Conservation (phyloP, 2,113 vertebrate genomes). For the Xiphophorus maculatus region DNA sequence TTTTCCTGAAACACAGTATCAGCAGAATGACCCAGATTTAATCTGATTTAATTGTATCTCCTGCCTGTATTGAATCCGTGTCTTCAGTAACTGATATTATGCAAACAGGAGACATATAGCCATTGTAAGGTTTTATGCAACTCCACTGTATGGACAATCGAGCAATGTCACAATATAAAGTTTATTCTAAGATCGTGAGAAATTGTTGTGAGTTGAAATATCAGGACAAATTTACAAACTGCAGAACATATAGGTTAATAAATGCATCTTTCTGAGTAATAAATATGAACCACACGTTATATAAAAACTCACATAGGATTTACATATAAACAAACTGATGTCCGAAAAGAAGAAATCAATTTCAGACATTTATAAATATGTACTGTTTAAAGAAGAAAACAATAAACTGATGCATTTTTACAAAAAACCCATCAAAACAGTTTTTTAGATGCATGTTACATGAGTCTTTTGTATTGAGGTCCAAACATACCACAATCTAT, state of each 20-base stretch:
- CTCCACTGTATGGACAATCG: not conserved
- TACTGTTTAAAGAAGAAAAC: not conserved
- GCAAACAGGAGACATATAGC: constrained; percentile 3
- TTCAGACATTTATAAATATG: constrained; percentile 24
- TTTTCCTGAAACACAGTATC: constrained; percentile 61
- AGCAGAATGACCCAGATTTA: constrained; percentile 45
- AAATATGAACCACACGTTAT: not conserved
- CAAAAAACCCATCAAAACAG: constrained; percentile 1
- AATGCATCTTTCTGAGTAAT: not conserved
- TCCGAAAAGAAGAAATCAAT: not conserved
- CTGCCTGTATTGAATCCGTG: not conserved
- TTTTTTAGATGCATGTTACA: not conserved
- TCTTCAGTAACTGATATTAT: not conserved
- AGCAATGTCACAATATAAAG: not conserved
- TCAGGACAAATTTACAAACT: not conserved
- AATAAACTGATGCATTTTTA: not conserved
- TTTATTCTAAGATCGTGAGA: constrained; percentile 4
- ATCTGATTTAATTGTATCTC: constrained; percentile 24
- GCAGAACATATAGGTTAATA: not conserved
- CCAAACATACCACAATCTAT: too few species aligned
- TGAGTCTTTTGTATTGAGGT: not conserved
- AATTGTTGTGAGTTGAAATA: not conserved
- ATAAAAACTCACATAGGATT: not conserved
- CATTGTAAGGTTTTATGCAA: not conserved
- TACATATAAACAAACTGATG: not conserved